Conservation (phyloP, 2,797 vertebrate genomes). For the Bryconaethiops microstoma region DNA sequence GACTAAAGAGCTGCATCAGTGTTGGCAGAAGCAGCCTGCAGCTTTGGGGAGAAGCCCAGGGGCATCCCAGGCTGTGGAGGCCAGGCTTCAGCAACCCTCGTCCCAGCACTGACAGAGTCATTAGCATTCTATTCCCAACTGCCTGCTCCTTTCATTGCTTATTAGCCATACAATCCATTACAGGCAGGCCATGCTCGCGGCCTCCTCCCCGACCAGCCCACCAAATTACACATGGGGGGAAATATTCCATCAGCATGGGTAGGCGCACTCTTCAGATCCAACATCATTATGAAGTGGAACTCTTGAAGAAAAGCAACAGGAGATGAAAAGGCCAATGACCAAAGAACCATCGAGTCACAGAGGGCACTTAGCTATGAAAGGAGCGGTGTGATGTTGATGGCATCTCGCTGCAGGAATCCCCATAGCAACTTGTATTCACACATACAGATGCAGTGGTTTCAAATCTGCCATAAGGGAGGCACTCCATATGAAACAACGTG, state of each 20-base stretch:
- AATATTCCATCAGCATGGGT: constrained; percentile 63
- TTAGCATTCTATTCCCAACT: constrained; percentile 77
- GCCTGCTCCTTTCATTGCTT: constrained; percentile 78
- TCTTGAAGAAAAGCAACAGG: constrained; percentile 50
- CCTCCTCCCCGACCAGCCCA: constrained; percentile 62
- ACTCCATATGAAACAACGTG: not conserved
- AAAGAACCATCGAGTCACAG: constrained; percentile 2
- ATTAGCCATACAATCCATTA: constrained; percentile 85
- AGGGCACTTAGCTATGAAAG: not conserved
- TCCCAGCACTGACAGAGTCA: constrained; percentile 75
- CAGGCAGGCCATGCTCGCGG: constrained; percentile 52
- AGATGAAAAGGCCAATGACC: constrained; percentile 39
- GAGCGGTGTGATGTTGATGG: not conserved
- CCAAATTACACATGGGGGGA: constrained; percentile 70
- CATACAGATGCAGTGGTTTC: not conserved
- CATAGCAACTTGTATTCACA: not conserved
- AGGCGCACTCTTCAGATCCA: constrained; percentile 12
- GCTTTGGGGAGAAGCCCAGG: constrained; percentile 22
- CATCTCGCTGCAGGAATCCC: not conserved
- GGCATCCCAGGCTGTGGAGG: constrained; percentile 23
- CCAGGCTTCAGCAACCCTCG: constrained; percentile 52
- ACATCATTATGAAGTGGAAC: constrained; percentile 25
- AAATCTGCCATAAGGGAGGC: not conserved
- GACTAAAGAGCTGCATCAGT: constrained; percentile 1
- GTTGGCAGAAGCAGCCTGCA: constrained; percentile 10